Conservation (phyloP, 2,888 invertebrate genomes). For the Clistopyga incitator region DNA sequence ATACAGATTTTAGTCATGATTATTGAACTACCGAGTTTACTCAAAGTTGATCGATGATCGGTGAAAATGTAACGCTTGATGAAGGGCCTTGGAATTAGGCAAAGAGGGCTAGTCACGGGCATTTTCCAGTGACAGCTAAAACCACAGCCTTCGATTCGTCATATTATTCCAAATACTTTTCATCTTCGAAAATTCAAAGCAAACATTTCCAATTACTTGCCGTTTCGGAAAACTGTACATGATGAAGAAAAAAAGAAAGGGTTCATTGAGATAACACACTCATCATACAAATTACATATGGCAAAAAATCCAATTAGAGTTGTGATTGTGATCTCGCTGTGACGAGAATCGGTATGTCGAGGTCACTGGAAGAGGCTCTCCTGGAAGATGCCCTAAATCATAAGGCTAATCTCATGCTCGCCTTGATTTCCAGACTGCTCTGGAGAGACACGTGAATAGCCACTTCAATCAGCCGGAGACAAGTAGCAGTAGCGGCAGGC, state of each 20-base stretch:
- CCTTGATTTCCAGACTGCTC: constrained; percentile 87
- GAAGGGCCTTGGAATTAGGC: constrained; percentile 52
- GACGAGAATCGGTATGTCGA: constrained; percentile 4
- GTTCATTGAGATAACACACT: not conserved
- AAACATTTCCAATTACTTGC: not conserved
- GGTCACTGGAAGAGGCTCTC: constrained; percentile 59
- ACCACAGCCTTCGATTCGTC: constrained; percentile 36
- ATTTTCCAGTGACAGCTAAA: constrained; percentile 75
- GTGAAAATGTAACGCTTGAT: constrained; percentile 55
- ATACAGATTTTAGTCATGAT: constrained; percentile 15
- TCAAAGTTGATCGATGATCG: constrained; percentile 67
- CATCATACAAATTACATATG: not conserved
- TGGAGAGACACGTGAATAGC: constrained; percentile 97
- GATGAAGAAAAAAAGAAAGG: not conserved
- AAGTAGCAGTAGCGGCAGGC: constrained; percentile 87
- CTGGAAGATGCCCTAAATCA: constrained; percentile 61
- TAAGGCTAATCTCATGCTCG: constrained; percentile 51
- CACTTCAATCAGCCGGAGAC: constrained; percentile 92
- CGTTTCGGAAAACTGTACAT: not conserved
- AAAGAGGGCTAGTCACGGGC: constrained; percentile 55
- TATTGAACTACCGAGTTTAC: constrained; percentile 42
- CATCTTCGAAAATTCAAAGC: constrained; percentile 3
- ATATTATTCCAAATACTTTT: not conserved
- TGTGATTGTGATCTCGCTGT: not conserved
- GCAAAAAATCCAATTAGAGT: constrained; percentile 6